Percentiles rank a stretch among this genome's conserved stretches.
Conservation (phyloP, 2,113 vertebrate genomes). For the human region GRCh38 chr3:49965001-49965500, state of each 20-base stretch:
- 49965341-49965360: slow-evolving; percentile 24
- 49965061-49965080: slow-evolving; percentile 34
- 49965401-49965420: too few relatives aligned
- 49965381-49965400: not conserved
- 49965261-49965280: not conserved
- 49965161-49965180: not conserved
- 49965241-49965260: not conserved
- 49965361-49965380: slow-evolving; percentile 43
- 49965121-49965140: not conserved
- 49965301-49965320: slow-evolving; percentile 39
- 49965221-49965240: slow-evolving; percentile 15
- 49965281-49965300: not conserved
- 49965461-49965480: too few relatives aligned
- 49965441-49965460: too few relatives aligned
- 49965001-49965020: slow-evolving; percentile 36
- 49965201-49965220: slow-evolving; percentile 6
- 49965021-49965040: not conserved
- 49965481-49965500: too few relatives aligned
- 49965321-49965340: slow-evolving; percentile 6
- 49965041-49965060: slow-evolving; percentile 40
- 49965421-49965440: too few relatives aligned
- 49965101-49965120: slow-evolving; percentile 43
- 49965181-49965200: not conserved
- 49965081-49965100: not conserved
- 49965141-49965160: not conserved